Evolutionary conservation across 2,113 vertebrate species (phyloP), one percentile per base, ranked within the genome.

Genomic region (Nerophis ophidion): DNA sequence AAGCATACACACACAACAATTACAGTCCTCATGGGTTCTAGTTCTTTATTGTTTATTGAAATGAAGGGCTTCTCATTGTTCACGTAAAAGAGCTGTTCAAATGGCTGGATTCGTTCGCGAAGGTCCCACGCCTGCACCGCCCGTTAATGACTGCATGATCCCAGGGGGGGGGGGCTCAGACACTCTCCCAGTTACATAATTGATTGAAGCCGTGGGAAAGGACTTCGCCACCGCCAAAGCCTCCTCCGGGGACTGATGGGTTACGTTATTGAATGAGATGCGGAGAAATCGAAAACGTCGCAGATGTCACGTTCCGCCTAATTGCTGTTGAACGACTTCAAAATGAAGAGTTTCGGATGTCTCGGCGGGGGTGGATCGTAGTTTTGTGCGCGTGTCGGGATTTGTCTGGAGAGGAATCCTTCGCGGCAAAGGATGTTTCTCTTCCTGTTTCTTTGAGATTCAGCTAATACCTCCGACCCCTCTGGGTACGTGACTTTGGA

Each of bases 221-320:
- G n/a, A 56, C 15, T 17, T 16, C 5, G 2, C 26, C 0, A 2
- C 17, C 16, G 16, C 61, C 26, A 36, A 68, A 65, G 26, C 48
- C 38, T 46, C 49, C 26, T 9, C 36, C 26, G 38, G 15, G 16
- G 45, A 53, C 45, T 19, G 36, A 42, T 53, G 48, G 17, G 42
- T 45, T 12, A 19, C 6, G 26, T 40, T 36, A 55, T 64, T 55
- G 50, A 63, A 61, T n/a, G 61, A 46, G 34, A 66, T 58, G 54
- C 38, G 60, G 64, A 48, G 42, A 59, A 65, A 79, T 61, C 62
- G 46, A 51, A 51, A 56, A 54, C 52, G 61, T 40, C 56, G 61
- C 16, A 55, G 38, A 15, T 48, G 66, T 53, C 68, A 66, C 61
- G 54, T 69, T 71, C 67, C 67, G 51, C 60, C 49, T 66, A 75